Conservation (phyloP, 2,113 vertebrate genomes). For the Cepphus grylle region DNA sequence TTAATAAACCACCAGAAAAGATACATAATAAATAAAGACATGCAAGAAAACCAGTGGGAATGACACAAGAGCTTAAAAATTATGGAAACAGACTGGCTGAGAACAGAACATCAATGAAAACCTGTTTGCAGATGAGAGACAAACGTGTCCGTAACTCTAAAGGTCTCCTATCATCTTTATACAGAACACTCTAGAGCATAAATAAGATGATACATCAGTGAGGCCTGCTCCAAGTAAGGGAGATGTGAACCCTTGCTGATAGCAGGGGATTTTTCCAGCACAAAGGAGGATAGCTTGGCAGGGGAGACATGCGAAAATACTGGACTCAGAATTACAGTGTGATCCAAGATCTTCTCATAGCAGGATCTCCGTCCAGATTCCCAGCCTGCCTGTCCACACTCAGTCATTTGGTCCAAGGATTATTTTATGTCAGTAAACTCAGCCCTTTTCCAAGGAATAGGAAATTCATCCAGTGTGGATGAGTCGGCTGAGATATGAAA, state of each 20-base stretch:
- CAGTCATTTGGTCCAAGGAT: slow-evolving; percentile 21
- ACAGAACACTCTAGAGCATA: not conserved
- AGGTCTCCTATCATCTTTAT: slow-evolving; percentile 1
- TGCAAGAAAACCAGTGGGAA: not conserved
- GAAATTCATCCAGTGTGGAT: slow-evolving; percentile 4
- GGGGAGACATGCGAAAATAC: not conserved
- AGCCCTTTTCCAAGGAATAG: slow-evolving; percentile 1
- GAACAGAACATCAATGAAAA: not conserved
- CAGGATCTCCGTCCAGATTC: slow-evolving; percentile 36
- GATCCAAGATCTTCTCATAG: slow-evolving; percentile 37
- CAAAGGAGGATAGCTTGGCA: slow-evolving; percentile 19
- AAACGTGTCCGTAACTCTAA: not conserved
- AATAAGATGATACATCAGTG: slow-evolving; percentile 1
- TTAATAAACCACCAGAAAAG: not conserved
- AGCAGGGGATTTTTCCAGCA: slow-evolving; percentile 37
- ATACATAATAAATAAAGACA: not conserved
- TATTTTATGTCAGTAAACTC: slow-evolving; percentile 41
- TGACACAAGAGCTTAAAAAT: not conserved
- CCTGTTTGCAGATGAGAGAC: not conserved
- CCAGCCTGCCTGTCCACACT: not conserved
- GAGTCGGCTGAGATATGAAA: slow-evolving; percentile 11
- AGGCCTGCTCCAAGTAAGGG: slow-evolving; percentile 41
- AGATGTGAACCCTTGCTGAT: slow-evolving; percentile 31
- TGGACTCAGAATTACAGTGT: not conserved
- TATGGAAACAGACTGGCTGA: not conserved